phyloP scores from a whole-genome alignment of 1,140 invertebrate species.

The Plutomurus gul region DNA sequence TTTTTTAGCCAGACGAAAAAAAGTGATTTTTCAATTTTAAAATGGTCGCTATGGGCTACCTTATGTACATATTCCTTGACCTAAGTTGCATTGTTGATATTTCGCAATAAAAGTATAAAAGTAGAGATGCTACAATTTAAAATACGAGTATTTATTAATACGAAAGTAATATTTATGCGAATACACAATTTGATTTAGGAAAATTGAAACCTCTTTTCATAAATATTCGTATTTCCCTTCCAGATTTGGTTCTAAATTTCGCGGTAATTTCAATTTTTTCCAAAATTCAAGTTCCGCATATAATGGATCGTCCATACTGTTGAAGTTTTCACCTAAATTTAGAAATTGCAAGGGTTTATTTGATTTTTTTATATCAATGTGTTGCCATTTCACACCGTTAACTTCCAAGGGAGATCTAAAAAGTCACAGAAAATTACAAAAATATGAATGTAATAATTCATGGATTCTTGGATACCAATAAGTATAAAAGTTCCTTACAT shows the following conservation, averaged over 20 bases:
- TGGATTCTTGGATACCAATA: neutral
- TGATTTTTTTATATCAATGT: neutral
- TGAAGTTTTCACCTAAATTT: neutral
- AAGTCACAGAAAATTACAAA: too few species aligned
- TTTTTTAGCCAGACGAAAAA: too few species aligned
- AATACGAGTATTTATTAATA: too few species aligned
- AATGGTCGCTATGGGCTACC: too few species aligned
- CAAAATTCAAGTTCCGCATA: neutral
- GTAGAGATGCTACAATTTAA: too few species aligned
- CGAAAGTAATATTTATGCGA: too few species aligned
- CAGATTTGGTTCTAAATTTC: slow-evolving; percentile 12
- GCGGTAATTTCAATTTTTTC: neutral
- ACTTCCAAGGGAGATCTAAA: neutral
- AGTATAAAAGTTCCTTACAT: neutral
- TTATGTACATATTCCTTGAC: too few species aligned
- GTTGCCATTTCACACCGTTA: neutral
- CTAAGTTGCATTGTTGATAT: too few species aligned
- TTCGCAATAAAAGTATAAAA: too few species aligned
- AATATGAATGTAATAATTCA: neutral
- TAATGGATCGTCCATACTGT: neutral
- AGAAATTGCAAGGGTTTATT: neutral
- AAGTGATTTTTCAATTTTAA: too few species aligned
- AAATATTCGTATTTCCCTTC: neutral
- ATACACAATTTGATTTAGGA: too few species aligned
- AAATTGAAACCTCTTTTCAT: too few species aligned